A percentile compares a stretch with the other conserved stretches of the same genome.
Conservation (phyloP, 2,888 invertebrate genomes). For the Leistus spinibarbis region DNA sequence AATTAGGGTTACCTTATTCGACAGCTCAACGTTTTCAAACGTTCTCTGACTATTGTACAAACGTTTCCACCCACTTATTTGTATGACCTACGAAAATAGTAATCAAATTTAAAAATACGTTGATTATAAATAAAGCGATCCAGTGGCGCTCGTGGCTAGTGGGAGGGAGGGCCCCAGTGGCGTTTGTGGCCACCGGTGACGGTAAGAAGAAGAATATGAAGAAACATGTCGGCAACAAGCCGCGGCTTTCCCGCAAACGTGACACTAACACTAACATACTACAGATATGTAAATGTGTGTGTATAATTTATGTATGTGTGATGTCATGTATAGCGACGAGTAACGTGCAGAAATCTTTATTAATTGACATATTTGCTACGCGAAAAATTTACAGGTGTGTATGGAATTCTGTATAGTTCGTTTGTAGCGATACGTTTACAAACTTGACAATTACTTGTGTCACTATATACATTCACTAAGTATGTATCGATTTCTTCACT, state of each 20-base stretch:
- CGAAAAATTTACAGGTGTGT: not conserved
- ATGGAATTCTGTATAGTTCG: not conserved
- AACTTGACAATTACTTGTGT: not conserved
- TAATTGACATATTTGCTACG: not conserved
- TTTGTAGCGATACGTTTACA: not conserved
- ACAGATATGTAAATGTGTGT: not conserved
- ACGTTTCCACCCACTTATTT: too few relatives aligned
- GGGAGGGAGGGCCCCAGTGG: not conserved
- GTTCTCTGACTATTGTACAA: not conserved
- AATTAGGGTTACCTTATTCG: slow-evolving; percentile 1
- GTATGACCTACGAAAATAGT: too few relatives aligned
- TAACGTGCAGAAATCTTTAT: not conserved
- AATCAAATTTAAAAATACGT: too few relatives aligned
- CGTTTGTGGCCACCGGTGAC: not conserved
- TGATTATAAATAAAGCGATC: not conserved
- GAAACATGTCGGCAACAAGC: not conserved
- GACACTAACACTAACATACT: not conserved
- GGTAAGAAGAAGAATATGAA: not conserved
- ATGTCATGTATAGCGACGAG: not conserved
- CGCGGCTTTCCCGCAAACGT: slow-evolving; percentile 22
- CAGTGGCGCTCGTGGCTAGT: not conserved
- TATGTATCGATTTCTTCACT: too few relatives aligned
- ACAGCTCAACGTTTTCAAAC: not conserved
- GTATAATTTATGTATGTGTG: not conserved
- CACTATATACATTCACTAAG: not conserved